Percentiles rank a stretch among this genome's conserved stretches.
Conservation (phyloP, 1,140 invertebrate genomes). For the Pachypsylla venusta region DNA sequence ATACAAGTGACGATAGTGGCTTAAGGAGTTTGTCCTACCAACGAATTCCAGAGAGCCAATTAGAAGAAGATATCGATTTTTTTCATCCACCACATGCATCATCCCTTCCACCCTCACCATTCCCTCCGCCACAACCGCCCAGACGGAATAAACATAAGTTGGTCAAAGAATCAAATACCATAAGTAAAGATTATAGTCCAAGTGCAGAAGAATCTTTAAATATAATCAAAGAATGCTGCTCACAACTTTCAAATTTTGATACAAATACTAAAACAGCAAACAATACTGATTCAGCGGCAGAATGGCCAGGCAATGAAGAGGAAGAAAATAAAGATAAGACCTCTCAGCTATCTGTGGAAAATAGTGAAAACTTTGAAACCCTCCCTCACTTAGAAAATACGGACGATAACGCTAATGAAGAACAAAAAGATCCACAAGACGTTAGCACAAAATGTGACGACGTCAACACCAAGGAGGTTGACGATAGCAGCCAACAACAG, state of each 20-base stretch:
- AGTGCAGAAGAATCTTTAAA: slow-evolving; percentile 43
- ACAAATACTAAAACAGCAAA: no score
- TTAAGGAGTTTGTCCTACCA: slow-evolving; percentile 1
- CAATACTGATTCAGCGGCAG: neutral
- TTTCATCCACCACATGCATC: slow-evolving; percentile 4
- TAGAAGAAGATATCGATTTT: neutral
- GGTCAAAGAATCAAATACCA: neutral
- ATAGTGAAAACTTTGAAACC: no score
- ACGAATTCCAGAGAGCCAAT: slow-evolving; percentile 4
- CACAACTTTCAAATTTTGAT: slow-evolving; percentile 7
- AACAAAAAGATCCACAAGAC: neutral
- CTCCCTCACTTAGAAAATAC: no score
- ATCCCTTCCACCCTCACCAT: neutral
- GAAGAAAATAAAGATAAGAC: neutral
- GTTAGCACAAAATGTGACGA: neutral
- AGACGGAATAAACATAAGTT: slow-evolving; percentile 13
- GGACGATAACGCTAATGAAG: neutral
- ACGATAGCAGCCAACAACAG: no score
- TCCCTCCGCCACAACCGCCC: slow-evolving; percentile 12
- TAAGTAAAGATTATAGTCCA: slow-evolving; percentile 31
- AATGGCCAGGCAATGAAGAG: neutral
- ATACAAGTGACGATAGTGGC: neutral
- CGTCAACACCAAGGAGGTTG: no score
- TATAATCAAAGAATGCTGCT: neutral
- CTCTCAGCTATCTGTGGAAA: neutral